phyloP scores from a whole-genome alignment of 2,888 invertebrate genomes.

The Nemotelus nigrinus region DNA sequence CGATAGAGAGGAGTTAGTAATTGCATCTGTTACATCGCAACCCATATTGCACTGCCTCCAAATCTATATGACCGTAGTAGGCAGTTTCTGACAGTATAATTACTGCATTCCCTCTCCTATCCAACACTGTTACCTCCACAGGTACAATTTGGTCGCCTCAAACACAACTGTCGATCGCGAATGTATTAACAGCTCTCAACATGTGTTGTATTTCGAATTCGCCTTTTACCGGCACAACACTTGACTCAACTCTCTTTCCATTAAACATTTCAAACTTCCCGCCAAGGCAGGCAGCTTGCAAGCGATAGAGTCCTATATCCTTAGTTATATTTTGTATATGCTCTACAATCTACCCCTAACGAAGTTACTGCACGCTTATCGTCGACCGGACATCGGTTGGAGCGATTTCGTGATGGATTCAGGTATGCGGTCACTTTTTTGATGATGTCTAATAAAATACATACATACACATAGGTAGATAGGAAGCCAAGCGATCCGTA shows the following conservation, averaged over 20 bases:
- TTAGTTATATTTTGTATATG: not conserved
- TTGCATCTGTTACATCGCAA: too few species aligned
- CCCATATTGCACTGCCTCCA: too few species aligned
- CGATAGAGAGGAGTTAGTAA: too few species aligned
- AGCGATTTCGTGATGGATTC: constrained; percentile 36
- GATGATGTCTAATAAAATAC: not conserved
- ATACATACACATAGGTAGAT: too few species aligned
- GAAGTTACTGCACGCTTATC: constrained; percentile 3
- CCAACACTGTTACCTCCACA: too few species aligned
- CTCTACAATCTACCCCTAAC: not conserved
- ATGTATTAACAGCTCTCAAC: too few species aligned
- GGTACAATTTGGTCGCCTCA: too few species aligned
- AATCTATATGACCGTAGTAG: too few species aligned
- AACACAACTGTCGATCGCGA: too few species aligned
- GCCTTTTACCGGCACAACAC: constrained; percentile 31
- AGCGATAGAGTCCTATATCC: not conserved
- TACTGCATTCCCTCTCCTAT: too few species aligned
- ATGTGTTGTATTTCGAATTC: not conserved
- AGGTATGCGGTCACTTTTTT: constrained; percentile 32
- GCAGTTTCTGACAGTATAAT: too few species aligned
- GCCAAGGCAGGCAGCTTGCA: constrained; percentile 5
- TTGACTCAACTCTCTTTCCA: constrained; percentile 4
- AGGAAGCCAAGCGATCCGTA: not conserved
- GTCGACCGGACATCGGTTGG: constrained; percentile 22
- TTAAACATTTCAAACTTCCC: constrained; percentile 23